These are phyloP conservation scores for Margaritifera margaritifera DNA, from an alignment of 2,888 invertebrate genomes.

Conservation along the genomic window DNA sequence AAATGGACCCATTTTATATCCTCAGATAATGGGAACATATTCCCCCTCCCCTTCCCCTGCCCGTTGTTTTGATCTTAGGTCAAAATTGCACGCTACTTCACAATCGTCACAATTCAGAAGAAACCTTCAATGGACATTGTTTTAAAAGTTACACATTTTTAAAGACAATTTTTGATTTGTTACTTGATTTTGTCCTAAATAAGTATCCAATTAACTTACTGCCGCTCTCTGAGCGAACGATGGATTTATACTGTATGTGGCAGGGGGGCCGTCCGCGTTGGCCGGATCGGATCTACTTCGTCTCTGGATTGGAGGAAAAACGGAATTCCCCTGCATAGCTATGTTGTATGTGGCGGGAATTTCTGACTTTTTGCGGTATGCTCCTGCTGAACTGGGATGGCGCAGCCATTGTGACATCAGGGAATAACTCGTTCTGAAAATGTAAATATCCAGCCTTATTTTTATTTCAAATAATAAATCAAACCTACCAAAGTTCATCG, in stretches of 20 bases:
- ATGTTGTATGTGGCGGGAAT: slow-evolving; percentile 31
- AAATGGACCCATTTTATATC: no score
- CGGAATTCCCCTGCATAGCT: slow-evolving; percentile 43
- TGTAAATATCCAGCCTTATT: background rate
- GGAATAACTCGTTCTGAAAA: slow-evolving; percentile 47
- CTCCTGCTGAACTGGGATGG: slow-evolving; percentile 29
- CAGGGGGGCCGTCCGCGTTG: slow-evolving; percentile 16
- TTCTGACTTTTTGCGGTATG: slow-evolving; percentile 29
- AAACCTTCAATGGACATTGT: no score
- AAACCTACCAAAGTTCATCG: no score
- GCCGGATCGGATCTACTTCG: slow-evolving; percentile 8
- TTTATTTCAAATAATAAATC: no score
- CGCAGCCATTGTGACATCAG: slow-evolving; percentile 56
- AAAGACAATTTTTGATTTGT: no score
- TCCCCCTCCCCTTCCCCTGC: no score
- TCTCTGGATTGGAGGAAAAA: slow-evolving; percentile 15
- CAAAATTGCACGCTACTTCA: no score
- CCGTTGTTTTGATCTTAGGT: no score
- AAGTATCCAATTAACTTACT: slow-evolving; percentile 4
- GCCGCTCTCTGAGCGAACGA: slow-evolving; percentile 17
- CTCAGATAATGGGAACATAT: no score
- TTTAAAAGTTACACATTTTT: no score
- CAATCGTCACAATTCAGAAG: no score
- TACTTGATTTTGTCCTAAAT: no score
- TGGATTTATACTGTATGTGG: slow-evolving; percentile 7